These are phyloP conservation scores for Actinernus sp. DNA, from an alignment of 92 coral and sea anemone genomes.

Conservation along the genomic window DNA sequence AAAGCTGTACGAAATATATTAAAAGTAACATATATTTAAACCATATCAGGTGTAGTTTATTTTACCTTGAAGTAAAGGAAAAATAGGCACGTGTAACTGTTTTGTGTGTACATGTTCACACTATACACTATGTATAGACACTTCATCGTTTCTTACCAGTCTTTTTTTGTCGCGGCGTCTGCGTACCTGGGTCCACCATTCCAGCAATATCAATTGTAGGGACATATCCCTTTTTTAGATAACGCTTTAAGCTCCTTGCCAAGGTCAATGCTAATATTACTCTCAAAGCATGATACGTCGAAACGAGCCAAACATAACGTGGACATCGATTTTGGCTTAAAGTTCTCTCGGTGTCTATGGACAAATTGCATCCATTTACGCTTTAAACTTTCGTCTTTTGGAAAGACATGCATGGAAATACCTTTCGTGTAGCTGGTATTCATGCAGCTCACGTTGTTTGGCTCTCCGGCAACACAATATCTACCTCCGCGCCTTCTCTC, in stretches of 20 bases:
- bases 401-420: constrained; percentile 63
- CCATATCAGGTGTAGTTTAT: too few species aligned
- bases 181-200: too few species aligned
- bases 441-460: constrained; percentile 60
- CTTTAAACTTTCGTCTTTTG: constrained; percentile 44
- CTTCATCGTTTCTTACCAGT: too few species aligned
- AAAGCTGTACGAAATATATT: too few species aligned
- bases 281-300: constrained; percentile 40
- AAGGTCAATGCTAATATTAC: constrained; percentile 10
- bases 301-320: constrained; percentile 61
- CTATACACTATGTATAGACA: too few species aligned
- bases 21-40: too few species aligned
- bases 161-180: too few species aligned
- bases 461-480: constrained; percentile 70
- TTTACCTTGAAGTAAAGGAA: too few species aligned
- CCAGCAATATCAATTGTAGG: constrained; percentile 40
- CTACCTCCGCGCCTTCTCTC: constrained; percentile 44
- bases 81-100: too few species aligned
- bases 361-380: constrained; percentile 59
- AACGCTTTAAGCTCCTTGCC: constrained; percentile 4
- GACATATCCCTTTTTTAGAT: constrained; percentile 17
- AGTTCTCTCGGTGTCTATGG: constrained; percentile 52
- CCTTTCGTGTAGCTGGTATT: constrained; percentile 51
- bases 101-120: too few species aligned
- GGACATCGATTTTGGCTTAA: constrained; percentile 45